Conservation (phyloP, 2,797 vertebrate species). For the Stomatorhinus walkeri region DNA sequence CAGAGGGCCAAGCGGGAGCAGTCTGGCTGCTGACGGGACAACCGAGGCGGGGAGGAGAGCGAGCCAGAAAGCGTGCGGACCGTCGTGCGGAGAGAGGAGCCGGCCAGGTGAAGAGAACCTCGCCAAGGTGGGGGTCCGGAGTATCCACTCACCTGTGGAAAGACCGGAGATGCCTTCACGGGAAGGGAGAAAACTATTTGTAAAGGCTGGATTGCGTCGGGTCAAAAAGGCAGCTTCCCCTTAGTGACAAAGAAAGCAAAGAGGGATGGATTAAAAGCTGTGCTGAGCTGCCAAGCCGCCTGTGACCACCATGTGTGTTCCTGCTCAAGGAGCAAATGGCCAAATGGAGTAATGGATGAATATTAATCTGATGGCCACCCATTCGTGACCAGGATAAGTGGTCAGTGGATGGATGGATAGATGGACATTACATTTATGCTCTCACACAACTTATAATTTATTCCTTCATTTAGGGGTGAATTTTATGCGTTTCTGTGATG, state of each 20-base stretch:
- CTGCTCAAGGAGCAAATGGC: background rate
- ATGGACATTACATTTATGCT: background rate
- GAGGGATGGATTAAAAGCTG: background rate
- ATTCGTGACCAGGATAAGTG: background rate
- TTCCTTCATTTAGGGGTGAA: background rate
- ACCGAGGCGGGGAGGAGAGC: background rate
- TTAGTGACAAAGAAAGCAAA: background rate
- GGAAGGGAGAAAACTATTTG: background rate
- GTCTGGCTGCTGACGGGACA: background rate
- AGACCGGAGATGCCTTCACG: background rate
- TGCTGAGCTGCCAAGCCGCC: background rate
- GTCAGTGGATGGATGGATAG: background rate
- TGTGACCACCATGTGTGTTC: background rate
- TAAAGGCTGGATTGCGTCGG: background rate
- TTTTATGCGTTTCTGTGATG: background rate
- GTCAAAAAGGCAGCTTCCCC: background rate
- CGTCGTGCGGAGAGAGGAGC: background rate
- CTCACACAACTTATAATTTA: background rate
- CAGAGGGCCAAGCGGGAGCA: background rate
- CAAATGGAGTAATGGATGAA: background rate
- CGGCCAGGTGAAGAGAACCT: background rate
- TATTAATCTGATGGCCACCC: background rate
- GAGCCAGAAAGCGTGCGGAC: background rate
- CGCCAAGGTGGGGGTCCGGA: background rate
- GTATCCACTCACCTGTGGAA: background rate